Evolutionary conservation across 2,797 vertebrate species (phyloP).

Genomic region (Spheniscus humboldti): DNA sequence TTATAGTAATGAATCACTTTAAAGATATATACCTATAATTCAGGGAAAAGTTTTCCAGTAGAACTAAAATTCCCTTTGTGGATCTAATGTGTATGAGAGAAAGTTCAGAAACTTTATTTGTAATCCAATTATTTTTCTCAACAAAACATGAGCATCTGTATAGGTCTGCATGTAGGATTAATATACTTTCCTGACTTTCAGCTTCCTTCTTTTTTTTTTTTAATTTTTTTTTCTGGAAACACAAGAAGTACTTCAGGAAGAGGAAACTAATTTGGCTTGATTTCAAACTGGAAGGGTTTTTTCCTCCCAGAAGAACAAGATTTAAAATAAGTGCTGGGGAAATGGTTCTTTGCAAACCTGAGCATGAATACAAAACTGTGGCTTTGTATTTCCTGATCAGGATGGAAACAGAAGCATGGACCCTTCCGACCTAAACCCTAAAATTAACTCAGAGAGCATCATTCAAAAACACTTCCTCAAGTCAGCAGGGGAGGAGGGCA

Average conservation of each 20-base stretch:
- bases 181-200: not conserved
- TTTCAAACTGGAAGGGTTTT: not conserved
- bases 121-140: not conserved
- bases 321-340: slow-evolving; percentile 15
- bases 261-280: slow-evolving; percentile 30
- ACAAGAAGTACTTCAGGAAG: slow-evolving; percentile 26
- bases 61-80: not conserved
- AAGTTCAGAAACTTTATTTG: not conserved
- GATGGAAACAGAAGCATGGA: slow-evolving; percentile 22
- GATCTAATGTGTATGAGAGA: not conserved
- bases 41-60: not conserved
- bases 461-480: slow-evolving; percentile 60
- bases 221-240: not conserved
- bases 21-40: not conserved
- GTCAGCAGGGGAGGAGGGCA: slow-evolving; percentile 28
- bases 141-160: not conserved
- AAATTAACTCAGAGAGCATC: slow-evolving; percentile 43
- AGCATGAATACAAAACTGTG: not conserved
- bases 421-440: slow-evolving; percentile 18
- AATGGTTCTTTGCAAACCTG: slow-evolving; percentile 12
- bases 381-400: slow-evolving; percentile 39
- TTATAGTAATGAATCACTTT: not conserved
- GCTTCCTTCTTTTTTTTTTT: not conserved
- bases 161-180: not conserved
- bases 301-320: slow-evolving; percentile 33